Base-by-base conservation (phyloP, 2,113 vertebrate genomes). In the Amphiprion ocellaris region DNA sequence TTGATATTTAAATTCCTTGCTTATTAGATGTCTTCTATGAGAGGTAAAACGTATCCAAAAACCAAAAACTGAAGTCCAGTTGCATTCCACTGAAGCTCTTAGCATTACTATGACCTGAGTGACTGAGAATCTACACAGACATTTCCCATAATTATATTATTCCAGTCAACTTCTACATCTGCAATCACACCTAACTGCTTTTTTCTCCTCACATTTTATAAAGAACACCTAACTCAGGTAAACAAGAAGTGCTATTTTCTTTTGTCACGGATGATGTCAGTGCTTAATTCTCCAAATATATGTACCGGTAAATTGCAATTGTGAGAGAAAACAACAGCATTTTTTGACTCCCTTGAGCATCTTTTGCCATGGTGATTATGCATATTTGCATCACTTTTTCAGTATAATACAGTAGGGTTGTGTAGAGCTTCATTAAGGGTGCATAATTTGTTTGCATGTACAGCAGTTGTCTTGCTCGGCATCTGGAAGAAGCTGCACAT, bases 301-400 rank as follows among this genome's bases (percentile, higher is more conserved):
- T 58, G 21, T 21, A 21, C 21, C 21, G 21, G 49, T 10, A 62
- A 59, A 68, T 30, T 39, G 15, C 33, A 67, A 19, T 33, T 33
- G 4, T 56, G 16, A 61, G 58, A 59, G n/a, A 67, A 80, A 44
- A 69, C 17, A 37, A 19, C 17, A 2, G 2, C 2, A 50, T 70
- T 67, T 76, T 70, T 61, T 44, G 5, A 59, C n/a, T 67, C 46
- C 39, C 16, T 39, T 49, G 15, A 50, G 63, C 61, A 47, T 17
- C 15, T 58, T 71, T 33, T 86, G 47, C 41, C 59, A 19, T 64
- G 41, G 9, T 66, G 23, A 60, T 69, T 53, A 53, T 47, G 12
- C 0, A 0, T 60, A 63, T 63, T 61, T 81, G 16, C 54, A n/a
- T 74, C 41, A 54, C n/a, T 62, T 72, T 54, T 61, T 66, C 23